Evolutionary conservation across 2,113 vertebrate genomes (phyloP).

Genomic region (Alligator sinensis): DNA sequence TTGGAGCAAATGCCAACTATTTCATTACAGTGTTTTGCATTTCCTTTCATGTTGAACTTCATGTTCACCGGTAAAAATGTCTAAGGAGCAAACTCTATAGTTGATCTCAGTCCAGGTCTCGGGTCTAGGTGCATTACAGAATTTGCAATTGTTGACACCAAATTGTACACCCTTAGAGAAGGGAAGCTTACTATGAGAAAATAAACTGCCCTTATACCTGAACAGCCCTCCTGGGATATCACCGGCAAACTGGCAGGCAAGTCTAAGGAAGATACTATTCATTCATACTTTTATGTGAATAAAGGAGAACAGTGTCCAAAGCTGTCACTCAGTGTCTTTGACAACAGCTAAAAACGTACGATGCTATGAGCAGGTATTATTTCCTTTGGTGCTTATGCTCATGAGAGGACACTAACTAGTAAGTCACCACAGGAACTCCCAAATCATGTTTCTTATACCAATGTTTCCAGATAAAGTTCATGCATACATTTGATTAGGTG

Average conservation of each 20-base stretch:
- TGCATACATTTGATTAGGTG: no score
- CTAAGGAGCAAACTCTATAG: not conserved
- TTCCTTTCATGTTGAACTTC: not conserved
- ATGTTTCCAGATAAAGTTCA: no score
- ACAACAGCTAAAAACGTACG: no score
- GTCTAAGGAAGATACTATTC: not conserved
- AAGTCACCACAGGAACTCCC: no score
- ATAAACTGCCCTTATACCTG: not conserved
- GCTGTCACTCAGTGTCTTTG: no score
- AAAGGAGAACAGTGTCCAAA: not conserved
- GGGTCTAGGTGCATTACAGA: not conserved
- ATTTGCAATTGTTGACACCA: not conserved
- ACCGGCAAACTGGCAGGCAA: accelerated
- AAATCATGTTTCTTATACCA: no score
- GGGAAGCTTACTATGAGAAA: not conserved
- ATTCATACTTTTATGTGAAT: not conserved
- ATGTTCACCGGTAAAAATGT: not conserved
- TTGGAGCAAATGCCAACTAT: not conserved
- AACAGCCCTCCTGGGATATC: not conserved
- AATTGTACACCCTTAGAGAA: not conserved
- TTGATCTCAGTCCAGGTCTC: not conserved
- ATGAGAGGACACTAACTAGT: no score
- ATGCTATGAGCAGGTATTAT: no score
- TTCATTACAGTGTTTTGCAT: not conserved
- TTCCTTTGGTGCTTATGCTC: no score